Evolutionary conservation across 2,888 invertebrate species (phyloP).

Genomic region (Choristoneura rosaceana): DNA sequence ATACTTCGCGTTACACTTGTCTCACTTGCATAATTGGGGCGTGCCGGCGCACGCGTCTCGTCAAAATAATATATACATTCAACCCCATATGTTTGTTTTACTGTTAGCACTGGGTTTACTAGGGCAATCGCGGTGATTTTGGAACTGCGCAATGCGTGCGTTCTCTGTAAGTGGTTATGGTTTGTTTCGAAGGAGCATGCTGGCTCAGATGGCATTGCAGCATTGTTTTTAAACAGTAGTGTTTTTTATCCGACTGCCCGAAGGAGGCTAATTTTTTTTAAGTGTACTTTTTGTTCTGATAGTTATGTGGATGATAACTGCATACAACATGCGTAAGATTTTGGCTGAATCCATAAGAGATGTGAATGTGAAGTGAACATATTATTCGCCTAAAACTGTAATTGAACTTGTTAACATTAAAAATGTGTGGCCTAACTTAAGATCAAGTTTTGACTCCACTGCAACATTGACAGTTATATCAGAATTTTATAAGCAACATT

Average conservation of each 20-base stretch:
- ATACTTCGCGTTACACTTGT: constrained; percentile 54
- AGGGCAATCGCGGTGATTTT: constrained; percentile 28
- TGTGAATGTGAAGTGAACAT: too few species aligned
- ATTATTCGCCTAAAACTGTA: too few species aligned
- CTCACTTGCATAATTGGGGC: constrained; percentile 56
- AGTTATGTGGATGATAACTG: too few species aligned
- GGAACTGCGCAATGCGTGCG: constrained; percentile 14
- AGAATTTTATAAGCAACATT: constrained; percentile 9
- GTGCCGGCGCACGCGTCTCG: constrained; percentile 47
- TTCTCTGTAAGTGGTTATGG: neutral
- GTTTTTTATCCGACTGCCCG: too few species aligned
- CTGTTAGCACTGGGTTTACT: constrained; percentile 34
- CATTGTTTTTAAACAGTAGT: too few species aligned
- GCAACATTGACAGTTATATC: neutral
- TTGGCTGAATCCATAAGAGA: too few species aligned
- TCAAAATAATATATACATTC: constrained; percentile 43
- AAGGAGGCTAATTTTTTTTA: too few species aligned
- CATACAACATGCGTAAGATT: too few species aligned
- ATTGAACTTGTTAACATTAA: neutral
- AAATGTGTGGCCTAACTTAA: neutral
- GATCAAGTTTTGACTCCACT: neutral
- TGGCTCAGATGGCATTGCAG: neutral
- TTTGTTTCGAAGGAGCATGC: neutral
- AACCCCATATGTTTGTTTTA: constrained; percentile 47
- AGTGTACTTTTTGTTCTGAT: too few species aligned